Percentiles rank a stretch among this genome's conserved stretches.
phyloP scores from a whole-genome alignment of 2,797 vertebrate genomes.

The Halcyon smyrnensis region DNA sequence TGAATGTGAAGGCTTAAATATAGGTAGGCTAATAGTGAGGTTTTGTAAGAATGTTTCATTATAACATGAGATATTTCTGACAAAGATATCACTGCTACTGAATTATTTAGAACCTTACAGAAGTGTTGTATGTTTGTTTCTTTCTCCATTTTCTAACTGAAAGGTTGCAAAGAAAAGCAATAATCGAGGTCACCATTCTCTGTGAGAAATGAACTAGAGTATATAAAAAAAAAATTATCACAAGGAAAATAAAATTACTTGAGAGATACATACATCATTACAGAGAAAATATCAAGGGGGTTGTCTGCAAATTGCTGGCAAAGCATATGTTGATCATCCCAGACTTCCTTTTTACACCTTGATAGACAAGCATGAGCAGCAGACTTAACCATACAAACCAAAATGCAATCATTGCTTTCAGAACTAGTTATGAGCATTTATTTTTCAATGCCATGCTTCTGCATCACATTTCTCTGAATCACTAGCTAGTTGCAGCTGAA shows the following conservation, averaged over 20 bases:
- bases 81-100: not conserved
- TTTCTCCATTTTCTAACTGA: not conserved
- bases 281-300: not conserved
- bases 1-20: conserved; percentile 33
- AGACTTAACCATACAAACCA: not conserved
- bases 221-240: conserved; percentile 33
- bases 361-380: not conserved
- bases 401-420: not conserved
- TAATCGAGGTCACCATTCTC: conserved; percentile 6
- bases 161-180: conserved; percentile 7
- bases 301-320: conserved; percentile 5
- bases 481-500: not conserved
- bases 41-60: not conserved
- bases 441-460: not conserved
- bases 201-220: conserved; percentile 8
- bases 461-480: not conserved
- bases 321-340: not conserved
- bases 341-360: not conserved
- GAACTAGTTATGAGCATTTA: not conserved
- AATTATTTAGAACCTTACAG: conserved; percentile 10
- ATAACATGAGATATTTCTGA: conserved; percentile 24
- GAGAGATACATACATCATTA: not conserved
- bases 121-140: not conserved
- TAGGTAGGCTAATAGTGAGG: conserved; percentile 6
- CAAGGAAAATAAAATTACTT: conserved; percentile 44